Conservation (phyloP, 1,140 invertebrate genomes). For the Drosophila teissieri region DNA sequence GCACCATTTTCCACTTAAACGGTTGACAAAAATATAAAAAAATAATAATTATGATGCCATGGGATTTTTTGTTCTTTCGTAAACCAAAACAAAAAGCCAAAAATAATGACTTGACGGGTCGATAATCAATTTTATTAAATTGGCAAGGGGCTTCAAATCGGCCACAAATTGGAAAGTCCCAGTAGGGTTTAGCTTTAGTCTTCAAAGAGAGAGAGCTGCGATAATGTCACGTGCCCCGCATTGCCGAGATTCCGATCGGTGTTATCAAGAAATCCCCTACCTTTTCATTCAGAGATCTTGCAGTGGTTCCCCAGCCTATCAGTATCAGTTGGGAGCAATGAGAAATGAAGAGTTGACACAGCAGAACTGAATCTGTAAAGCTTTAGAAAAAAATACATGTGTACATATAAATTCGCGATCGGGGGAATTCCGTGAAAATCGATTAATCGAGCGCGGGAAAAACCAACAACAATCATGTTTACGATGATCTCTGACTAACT, state of each 20-base stretch:
- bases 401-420: constrained; percentile 1
- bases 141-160: constrained; percentile 3
- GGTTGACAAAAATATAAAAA: constrained; percentile 25
- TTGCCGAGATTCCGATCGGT: constrained; percentile 44
- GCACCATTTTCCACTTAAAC: constrained; percentile 32
- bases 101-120: constrained; percentile 26
- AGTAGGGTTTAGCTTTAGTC: constrained; percentile 11
- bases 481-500: background rate
- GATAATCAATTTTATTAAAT: constrained; percentile 52
- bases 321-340: constrained; percentile 37
- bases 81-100: constrained; percentile 38
- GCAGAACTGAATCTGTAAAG: constrained; percentile 34
- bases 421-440: constrained; percentile 39
- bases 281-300: constrained; percentile 48
- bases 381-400: background rate
- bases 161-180: constrained; percentile 11
- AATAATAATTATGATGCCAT: constrained; percentile 46
- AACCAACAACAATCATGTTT: background rate
- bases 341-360: constrained; percentile 40
- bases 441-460: constrained; percentile 8
- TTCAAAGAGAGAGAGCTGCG: background rate
- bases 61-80: constrained; percentile 17
- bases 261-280: constrained; percentile 19
- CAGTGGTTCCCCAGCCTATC: constrained; percentile 34
- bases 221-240: constrained; percentile 47